Percentiles rank a stretch among this genome's conserved stretches.
Conservation (phyloP, 1,140 invertebrate genomes). For the Eriocheir sinensis region DNA sequence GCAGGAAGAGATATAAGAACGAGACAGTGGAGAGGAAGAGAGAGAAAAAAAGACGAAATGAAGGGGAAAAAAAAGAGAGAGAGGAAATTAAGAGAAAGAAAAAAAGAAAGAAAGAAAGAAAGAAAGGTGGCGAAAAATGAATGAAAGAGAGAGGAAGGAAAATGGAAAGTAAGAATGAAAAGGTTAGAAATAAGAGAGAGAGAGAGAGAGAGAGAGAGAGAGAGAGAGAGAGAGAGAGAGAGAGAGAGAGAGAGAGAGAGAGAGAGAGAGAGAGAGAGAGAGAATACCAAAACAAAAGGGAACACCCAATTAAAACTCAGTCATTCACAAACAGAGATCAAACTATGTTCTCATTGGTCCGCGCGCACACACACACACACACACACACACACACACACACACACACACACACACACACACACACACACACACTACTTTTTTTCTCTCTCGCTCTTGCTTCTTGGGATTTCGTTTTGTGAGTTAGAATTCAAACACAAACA, state of each 20-base stretch:
- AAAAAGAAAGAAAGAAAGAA: too few species aligned
- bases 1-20: too few species aligned
- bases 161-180: too few species aligned
- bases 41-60: too few species aligned
- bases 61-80: too few species aligned
- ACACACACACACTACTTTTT: slow-evolving; percentile 12
- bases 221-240: slow-evolving; percentile 22
- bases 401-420: background rate
- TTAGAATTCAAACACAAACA: background rate
- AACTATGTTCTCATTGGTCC: background rate
- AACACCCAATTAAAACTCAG: slow-evolving; percentile 1
- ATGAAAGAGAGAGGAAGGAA: too few species aligned
- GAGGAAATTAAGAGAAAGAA: too few species aligned
- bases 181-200: too few species aligned
- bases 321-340: slow-evolving; percentile 16
- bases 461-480: too few species aligned
- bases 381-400: background rate
- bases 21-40: too few species aligned
- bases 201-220: background rate
- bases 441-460: background rate
- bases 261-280: background rate
- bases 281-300: slow-evolving; percentile 15
- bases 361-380: slow-evolving; percentile 1
- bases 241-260: background rate
- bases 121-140: too few species aligned